Evolutionary conservation across 2,797 vertebrate genomes (phyloP).

Genomic region (Pristis pectinata): DNA sequence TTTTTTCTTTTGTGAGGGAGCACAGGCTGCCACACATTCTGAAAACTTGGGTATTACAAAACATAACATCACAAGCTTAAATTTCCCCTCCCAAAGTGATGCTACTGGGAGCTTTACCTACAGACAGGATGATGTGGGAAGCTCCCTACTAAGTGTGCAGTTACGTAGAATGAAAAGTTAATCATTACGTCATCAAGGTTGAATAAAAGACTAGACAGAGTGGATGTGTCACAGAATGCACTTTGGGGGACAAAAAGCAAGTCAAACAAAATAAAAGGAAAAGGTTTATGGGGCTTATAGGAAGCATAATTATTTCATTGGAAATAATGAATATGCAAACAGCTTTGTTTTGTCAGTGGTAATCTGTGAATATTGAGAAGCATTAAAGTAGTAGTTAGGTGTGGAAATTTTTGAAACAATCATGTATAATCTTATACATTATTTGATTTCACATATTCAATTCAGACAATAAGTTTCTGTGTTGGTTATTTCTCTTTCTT

Average conservation of each 20-base stretch:
- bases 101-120: neutral
- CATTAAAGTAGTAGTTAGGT: neutral
- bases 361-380: neutral
- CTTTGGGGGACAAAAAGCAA: neutral
- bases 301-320: neutral
- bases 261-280: neutral
- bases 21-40: neutral
- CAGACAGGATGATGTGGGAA: neutral
- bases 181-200: neutral
- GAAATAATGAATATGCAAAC: neutral
- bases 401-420: neutral
- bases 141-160: neutral
- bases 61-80: neutral
- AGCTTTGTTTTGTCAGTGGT: neutral
- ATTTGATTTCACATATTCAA: neutral
- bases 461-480: neutral
- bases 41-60: neutral
- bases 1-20: neutral
- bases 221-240: neutral
- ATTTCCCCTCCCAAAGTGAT: neutral
- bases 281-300: neutral
- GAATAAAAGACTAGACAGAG: neutral
- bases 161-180: neutral
- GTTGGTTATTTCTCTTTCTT: neutral
- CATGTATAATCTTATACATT: neutral